A percentile compares a stretch with the other conserved stretches of the same genome.
phyloP scores from a whole-genome alignment of 2,797 vertebrate species.

The Lepilemur septentrionalis region DNA sequence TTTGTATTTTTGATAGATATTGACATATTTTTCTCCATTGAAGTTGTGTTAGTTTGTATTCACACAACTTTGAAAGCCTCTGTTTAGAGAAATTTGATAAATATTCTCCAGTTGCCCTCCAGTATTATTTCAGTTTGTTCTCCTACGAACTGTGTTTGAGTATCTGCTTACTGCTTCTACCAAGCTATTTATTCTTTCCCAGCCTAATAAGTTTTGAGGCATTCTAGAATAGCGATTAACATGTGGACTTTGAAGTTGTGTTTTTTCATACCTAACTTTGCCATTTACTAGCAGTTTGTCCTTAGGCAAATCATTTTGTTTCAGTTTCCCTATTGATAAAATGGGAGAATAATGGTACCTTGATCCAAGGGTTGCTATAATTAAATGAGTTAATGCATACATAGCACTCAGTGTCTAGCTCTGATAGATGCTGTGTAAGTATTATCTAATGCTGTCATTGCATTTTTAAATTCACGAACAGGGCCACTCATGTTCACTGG shows the following conservation, averaged over 20 bases:
- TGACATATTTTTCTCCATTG: not conserved
- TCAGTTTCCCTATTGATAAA: not conserved
- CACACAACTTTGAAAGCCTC: not conserved
- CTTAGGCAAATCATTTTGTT: not conserved
- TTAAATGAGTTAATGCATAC: not conserved
- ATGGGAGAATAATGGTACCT: not conserved
- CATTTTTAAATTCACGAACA: not conserved
- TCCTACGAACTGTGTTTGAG: not conserved
- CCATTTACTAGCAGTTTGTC: not conserved
- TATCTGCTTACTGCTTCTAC: not conserved
- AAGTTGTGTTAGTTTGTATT: not conserved
- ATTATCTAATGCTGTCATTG: not conserved
- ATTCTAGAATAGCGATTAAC: not conserved
- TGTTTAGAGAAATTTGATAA: not conserved
- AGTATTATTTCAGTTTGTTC: not conserved
- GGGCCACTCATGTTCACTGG: not conserved
- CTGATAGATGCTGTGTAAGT: not conserved
- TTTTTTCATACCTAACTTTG: not conserved
- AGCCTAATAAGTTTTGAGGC: not conserved
- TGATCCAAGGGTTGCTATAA: not conserved
- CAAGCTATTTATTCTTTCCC: not conserved
- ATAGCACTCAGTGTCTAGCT: not conserved
- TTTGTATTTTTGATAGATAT: not conserved
- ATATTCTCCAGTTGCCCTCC: not conserved
- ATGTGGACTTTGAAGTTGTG: not conserved